These are phyloP conservation scores for Bradypodion ventrale DNA, from an alignment of 2,797 vertebrate species.

Conservation along the genomic window DNA sequence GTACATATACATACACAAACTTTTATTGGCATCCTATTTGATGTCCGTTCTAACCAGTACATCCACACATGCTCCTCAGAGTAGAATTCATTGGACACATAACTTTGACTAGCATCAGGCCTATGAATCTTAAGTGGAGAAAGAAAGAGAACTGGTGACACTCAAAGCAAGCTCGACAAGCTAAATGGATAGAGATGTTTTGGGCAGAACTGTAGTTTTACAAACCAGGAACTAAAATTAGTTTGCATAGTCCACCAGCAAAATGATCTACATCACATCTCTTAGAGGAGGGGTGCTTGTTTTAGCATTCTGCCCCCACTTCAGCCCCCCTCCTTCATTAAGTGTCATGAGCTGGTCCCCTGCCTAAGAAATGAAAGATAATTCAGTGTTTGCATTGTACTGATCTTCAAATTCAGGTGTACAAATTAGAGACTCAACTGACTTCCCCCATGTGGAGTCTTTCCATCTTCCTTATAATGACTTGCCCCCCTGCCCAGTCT, in stretches of 20 bases:
- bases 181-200: neutral
- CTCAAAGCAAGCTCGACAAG: neutral
- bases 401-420: neutral
- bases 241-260: rapidly evolving
- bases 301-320: neutral
- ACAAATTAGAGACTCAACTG: neutral
- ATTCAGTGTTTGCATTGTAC: neutral
- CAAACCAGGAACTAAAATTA: neutral
- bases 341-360: rapidly evolving
- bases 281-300: neutral
- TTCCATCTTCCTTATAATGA: slow-evolving; percentile 68
- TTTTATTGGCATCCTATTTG: too few species aligned
- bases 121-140: neutral
- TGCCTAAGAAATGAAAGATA: neutral
- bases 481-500: slow-evolving; percentile 51
- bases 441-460: neutral
- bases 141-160: neutral
- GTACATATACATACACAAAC: too few species aligned
- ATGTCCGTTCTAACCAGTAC: slow-evolving; percentile 10
- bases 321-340: slow-evolving; percentile 13
- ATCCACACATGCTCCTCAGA: neutral
- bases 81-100: neutral
- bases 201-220: neutral
- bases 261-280: neutral
- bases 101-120: neutral